Evolutionary conservation across 2,797 vertebrate species (phyloP).

Genomic region (Paguma larvata): DNA sequence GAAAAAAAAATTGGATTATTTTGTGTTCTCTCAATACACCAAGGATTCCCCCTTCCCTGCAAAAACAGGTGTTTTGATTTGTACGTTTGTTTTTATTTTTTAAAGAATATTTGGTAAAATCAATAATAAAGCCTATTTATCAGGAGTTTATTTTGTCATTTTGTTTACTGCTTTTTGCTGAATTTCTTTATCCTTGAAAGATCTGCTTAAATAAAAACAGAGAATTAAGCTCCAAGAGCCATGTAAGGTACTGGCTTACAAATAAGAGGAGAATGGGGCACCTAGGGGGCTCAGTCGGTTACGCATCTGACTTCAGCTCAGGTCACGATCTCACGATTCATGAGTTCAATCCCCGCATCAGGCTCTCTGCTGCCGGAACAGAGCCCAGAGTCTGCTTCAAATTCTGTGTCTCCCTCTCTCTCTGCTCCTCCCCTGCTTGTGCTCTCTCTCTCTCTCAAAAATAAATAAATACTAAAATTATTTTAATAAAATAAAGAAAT

Average conservation of each 20-base stretch:
- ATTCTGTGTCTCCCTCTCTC: too few species aligned
- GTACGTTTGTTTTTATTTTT: not conserved
- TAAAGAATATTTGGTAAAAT: constrained; percentile 6
- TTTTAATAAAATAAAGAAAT: not conserved
- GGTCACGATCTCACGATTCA: too few species aligned
- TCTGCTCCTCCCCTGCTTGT: too few species aligned
- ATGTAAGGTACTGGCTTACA: constrained; percentile 35
- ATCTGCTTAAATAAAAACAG: constrained; percentile 28
- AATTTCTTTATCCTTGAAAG: constrained; percentile 43
- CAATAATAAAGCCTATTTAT: constrained; percentile 39
- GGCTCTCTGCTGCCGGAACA: too few species aligned
- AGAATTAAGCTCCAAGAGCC: not conserved
- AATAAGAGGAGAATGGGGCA: not conserved
- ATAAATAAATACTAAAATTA: too few species aligned
- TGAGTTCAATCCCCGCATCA: too few species aligned
- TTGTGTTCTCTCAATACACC: not conserved
- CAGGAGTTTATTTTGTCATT: constrained; percentile 40
- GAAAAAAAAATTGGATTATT: not conserved
- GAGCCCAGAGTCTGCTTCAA: too few species aligned
- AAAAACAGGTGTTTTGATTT: not conserved
- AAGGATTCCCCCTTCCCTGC: not conserved
- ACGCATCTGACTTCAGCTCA: too few species aligned
- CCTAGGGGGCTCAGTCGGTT: too few species aligned
- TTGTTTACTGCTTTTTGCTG: constrained; percentile 54
- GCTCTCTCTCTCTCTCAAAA: too few species aligned